Evolutionary conservation across 2,797 vertebrate species (phyloP), one percentile per base, ranked within the genome.

Genomic region (Squalus acanthias): DNA sequence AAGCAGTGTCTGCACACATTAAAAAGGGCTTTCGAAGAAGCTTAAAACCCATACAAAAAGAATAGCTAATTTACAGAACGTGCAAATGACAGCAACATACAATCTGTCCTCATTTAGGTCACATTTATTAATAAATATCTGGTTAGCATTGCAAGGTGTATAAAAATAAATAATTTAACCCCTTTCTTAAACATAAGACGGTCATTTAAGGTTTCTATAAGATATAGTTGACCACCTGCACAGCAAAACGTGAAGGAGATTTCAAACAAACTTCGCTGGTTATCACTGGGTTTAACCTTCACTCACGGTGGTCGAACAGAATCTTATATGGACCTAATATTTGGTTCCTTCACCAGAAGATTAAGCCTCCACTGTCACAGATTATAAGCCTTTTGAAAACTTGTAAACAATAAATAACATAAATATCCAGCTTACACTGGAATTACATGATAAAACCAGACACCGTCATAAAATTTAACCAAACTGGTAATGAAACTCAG

Each of bases 41-140:
- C 29, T 13, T 70, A 63, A 67, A 87, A 93, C 72, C 88, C 69
- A 92, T 57, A 95, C 33, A 87, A 96, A 74, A 69, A 87, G 70
- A 95, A 57, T 12, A 76, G 26, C n/a, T 96, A 95, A 87, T 74
- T 85, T 50, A 50, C 72, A 95, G 60, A 0, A 96, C 46, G 53
- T 33, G 92, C 92, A 96, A 93, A 91, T 53, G 67, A 50, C 93
- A 72, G 72, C 69, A 95, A 76, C 91, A 89, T 50, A 93, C 70
- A 95, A 91, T 96, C 70, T 96, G 60, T 53, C 57, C 87, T 96
- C 96, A 76, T 96, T 96, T 29, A 96, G 96, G 53, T 67, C 65
- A 87, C 74, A 79, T 87, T 95, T 96, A 87, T 96, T 95, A 97
- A 97, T 97, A 97, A 96, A 97, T 96, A 97, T 96, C 96, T 96